These are phyloP conservation scores for Phylloscopus whistleri DNA, from an alignment of 2,113 vertebrate genomes.

Conservation along the genomic window DNA sequence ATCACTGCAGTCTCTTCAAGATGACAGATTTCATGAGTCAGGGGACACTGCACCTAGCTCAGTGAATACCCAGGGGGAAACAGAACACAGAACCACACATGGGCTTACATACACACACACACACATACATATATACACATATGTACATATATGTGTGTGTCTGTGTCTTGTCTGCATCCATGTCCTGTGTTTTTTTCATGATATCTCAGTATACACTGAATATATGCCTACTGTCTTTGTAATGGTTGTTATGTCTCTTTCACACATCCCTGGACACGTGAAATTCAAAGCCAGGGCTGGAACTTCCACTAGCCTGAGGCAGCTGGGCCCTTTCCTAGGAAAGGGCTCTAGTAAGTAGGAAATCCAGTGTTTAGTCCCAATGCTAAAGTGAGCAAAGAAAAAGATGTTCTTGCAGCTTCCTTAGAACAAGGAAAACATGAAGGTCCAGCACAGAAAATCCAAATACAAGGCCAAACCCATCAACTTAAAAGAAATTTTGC, in stretches of 20 bases:
- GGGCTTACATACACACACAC: fast-evolving
- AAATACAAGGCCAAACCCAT: neutral
- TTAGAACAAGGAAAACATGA: neutral
- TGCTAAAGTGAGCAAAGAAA: neutral
- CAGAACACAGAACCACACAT: neutral
- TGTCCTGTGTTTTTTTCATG: neutral
- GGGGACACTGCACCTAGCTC: neutral
- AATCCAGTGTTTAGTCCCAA: neutral
- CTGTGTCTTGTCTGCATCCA: neutral
- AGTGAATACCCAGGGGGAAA: neutral
- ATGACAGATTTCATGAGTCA: neutral
- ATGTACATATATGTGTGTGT: fast-evolving
- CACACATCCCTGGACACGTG: neutral
- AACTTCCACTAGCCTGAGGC: neutral
- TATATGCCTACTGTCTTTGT: neutral
- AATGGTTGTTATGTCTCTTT: neutral
- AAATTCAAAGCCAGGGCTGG: neutral
- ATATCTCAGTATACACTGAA: neutral
- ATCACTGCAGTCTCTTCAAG: neutral
- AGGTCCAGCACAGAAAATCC: neutral
- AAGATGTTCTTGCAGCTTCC: neutral
- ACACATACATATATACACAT: fast-evolving
- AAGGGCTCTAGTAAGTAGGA: neutral
- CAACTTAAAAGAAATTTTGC: neutral
- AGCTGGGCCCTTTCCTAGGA: neutral